Base-by-base conservation (phyloP, 2,113 vertebrate species). In the Coracopsis vasa region DNA sequence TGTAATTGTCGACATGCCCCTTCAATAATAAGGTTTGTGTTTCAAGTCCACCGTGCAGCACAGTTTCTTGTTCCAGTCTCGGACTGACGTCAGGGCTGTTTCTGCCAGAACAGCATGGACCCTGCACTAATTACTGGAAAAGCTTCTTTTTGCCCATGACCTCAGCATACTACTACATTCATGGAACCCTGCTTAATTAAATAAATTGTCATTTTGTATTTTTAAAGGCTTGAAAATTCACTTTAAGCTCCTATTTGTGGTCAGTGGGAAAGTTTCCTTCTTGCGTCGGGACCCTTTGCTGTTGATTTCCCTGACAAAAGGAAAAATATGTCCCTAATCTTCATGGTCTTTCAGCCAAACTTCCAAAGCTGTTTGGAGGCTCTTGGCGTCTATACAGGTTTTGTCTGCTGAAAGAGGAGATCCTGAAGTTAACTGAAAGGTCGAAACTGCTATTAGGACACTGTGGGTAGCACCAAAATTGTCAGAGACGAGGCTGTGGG, bases 111-210 rank as follows among this genome's bases (percentile, higher is more conserved):
- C 92, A 95, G 94, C 90, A 86, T 17, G 80, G 95, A 90, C 92
- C 93, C 93, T 77, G 84, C 84, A 88, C 87, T 96, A 96, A 97
- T 97, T 95, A 96, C 95, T 97, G 95, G 94, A 97, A 97, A 96
- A 94, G 90, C 75, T 88, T 74, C 92, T 94, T 74, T 94, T 87
- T 93, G 91, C 86, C 87, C 92, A 94, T 96, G 94, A 96, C 93
- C 92, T 96, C 96, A 95, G 87, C 60, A 91, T 95, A 86, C 85
- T 80, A 85, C 80, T 72, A 92, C 65, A 87, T 96, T 97, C 96
- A 96, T 47, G 79, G 92, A 96, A 79, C 48, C 33, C 90, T 50
- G 67, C 37, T 94, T 92, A 85, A 95, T 97, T 95, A 92, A 92
- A 91, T 91, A 92, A 97, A 91, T 81, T 64, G 86, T 96, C n/a